These are phyloP conservation scores for Procavia capensis DNA, from an alignment of 2,113 vertebrate genomes.

Conservation along the genomic window DNA sequence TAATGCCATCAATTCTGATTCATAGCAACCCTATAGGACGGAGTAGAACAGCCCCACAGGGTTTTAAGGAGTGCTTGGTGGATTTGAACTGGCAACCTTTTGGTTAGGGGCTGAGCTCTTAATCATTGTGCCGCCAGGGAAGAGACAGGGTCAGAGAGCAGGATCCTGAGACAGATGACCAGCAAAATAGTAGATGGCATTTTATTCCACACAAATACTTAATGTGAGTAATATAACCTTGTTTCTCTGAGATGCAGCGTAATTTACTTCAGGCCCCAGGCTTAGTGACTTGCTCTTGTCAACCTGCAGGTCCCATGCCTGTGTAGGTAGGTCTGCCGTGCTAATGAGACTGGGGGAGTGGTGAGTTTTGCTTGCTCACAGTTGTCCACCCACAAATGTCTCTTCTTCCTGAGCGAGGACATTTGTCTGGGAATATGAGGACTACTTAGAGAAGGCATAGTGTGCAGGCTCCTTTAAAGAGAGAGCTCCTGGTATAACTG, in stretches of 20 bases:
- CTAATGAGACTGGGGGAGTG: slow-evolving; percentile 49
- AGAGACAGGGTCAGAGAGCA: slow-evolving; percentile 19
- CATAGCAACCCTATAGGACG: too few relatives aligned
- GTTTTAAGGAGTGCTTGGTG: too few relatives aligned
- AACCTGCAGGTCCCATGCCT: slow-evolving; percentile 39
- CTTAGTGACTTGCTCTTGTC: slow-evolving; percentile 61
- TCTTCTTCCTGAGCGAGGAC: slow-evolving; percentile 41
- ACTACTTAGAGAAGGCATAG: slow-evolving; percentile 38
- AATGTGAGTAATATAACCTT: slow-evolving; percentile 58
- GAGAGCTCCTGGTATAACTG: background rate
- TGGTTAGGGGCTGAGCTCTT: too few relatives aligned
- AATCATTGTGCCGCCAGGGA: background rate
- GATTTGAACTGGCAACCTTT: too few relatives aligned
- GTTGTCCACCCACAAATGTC: slow-evolving; percentile 9
- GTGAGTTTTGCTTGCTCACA: background rate
- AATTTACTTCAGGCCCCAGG: slow-evolving; percentile 77
- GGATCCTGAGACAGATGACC: slow-evolving; percentile 29
- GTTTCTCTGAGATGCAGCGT: slow-evolving; percentile 66
- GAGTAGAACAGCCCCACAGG: too few relatives aligned
- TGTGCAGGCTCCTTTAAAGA: background rate
- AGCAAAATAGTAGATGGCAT: slow-evolving; percentile 26
- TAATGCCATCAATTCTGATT: too few relatives aligned
- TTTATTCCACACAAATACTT: slow-evolving; percentile 52
- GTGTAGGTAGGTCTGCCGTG: background rate
- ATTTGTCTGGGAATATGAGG: background rate